Evolutionary conservation across 2,888 invertebrate species (phyloP).

Genomic region (Acanthoscelides obtectus): DNA sequence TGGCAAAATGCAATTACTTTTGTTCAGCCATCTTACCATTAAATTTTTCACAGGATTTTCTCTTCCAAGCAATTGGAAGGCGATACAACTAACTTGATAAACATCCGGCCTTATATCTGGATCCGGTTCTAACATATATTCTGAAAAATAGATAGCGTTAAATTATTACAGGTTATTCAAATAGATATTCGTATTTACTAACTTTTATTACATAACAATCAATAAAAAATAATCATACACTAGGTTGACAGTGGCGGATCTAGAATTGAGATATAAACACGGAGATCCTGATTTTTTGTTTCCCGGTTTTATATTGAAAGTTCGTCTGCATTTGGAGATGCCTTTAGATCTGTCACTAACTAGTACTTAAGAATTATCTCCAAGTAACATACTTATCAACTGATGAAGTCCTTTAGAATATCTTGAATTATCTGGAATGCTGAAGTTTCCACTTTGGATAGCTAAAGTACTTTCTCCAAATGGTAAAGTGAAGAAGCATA

Average conservation of each 20-base stretch:
- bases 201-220: too few relatives aligned
- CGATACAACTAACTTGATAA: conserved; percentile 72
- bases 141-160: conserved; percentile 42
- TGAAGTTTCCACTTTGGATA: conserved; percentile 84
- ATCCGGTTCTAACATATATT: conserved; percentile 81
- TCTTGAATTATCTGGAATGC: conserved; percentile 75
- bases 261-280: too few relatives aligned
- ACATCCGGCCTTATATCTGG: conserved; percentile 80
- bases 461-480: conserved; percentile 91
- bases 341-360: too few relatives aligned
- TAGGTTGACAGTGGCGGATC: too few relatives aligned
- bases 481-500: conserved; percentile 85
- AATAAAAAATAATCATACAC: too few relatives aligned
- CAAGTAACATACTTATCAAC: conserved; percentile 65
- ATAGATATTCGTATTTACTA: neutral
- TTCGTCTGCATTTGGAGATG: too few relatives aligned
- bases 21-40: conserved; percentile 59
- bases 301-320: too few relatives aligned
- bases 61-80: conserved; percentile 65
- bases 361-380: too few relatives aligned
- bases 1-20: too few relatives aligned
- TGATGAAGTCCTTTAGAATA: conserved; percentile 68
- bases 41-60: conserved; percentile 78
- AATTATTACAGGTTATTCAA: neutral
- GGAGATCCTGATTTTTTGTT: too few relatives aligned